Base-by-base conservation (phyloP, 1,140 invertebrate species). In the Neocloeon triangulifer region DNA sequence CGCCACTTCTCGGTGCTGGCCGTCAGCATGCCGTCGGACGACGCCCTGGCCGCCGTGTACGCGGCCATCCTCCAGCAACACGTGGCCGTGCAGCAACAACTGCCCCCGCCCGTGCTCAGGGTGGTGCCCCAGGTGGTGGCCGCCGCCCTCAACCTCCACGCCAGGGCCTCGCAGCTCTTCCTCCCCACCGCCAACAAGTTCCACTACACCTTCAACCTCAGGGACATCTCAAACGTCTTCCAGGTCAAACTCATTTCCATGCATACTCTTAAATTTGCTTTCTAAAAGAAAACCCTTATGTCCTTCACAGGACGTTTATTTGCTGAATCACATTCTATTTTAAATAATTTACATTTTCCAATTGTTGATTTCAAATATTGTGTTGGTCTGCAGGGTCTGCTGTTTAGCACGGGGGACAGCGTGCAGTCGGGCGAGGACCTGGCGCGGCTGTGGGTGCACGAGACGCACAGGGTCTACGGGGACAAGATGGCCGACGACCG, bases 1-100 rank as follows among this genome's bases (percentile, higher is more conserved):
- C 60, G 89, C 36, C 86, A 94, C 51, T 96, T 96, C 52, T 77
- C 73, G 41, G 81, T 89, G 4, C 94, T 94, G 52, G 79, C 86
- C 25, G 68, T 88, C 38, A 86, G 80, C 56, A 85, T 84, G 45
- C 86, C 86, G 3, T 66, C 68, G 18, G 46, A 56, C n/a, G 80
- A 91, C 28, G 74, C 81, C 1, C 62, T 86, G 26, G 55, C 62
- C 27, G 73, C 71, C 13, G 94, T 94, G 44, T 89, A 92, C 41
- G 68, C 68, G 34, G 70, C 72, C 30, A 86, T 88, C 27, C 48
- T 86, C 2, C 52, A 58, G 0, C 79, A 88, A 46, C 84, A 91
- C 55, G 43, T 91, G 66, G 43, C 62, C 68, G 0, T n/a, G n/a
- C 37, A 52, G 0, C 65, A 73, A 42, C 78, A 75, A 47, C 81